Percentiles rank a stretch among this genome's conserved stretches.
Conservation (phyloP, 2,888 invertebrate genomes). For the Thelaira solivaga region DNA sequence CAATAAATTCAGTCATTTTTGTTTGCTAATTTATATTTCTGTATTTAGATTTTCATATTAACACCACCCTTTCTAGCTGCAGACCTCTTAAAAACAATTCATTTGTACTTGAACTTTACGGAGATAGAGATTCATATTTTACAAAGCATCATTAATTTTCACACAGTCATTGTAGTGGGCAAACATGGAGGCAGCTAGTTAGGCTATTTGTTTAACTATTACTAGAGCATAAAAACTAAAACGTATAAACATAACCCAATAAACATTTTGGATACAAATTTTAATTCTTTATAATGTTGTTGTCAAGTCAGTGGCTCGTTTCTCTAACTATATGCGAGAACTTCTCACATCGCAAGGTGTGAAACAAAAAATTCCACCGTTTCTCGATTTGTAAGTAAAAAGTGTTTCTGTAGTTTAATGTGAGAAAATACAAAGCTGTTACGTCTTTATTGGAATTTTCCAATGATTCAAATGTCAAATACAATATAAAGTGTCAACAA, state of each 20-base stretch:
- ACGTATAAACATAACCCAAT: background rate
- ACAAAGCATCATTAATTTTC: slow-evolving; percentile 57
- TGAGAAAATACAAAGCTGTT: no score
- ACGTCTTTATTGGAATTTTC: no score
- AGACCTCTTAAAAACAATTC: background rate
- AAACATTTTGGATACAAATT: slow-evolving; percentile 12
- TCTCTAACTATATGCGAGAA: no score
- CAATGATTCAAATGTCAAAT: no score
- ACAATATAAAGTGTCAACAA: no score
- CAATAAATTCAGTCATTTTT: background rate
- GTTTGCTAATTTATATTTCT: background rate
- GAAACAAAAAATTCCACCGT: no score
- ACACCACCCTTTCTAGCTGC: background rate
- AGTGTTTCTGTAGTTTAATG: no score
- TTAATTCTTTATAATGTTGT: no score
- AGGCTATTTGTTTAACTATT: background rate
- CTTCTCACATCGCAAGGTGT: no score
- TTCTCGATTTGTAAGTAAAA: no score
- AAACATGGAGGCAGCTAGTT: no score
- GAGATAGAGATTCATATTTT: slow-evolving; percentile 30
- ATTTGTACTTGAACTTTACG: slow-evolving; percentile 47
- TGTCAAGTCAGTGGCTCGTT: no score
- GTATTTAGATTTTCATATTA: background rate
- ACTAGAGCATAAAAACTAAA: slow-evolving; percentile 7
- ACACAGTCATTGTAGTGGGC: slow-evolving; percentile 32